These are phyloP conservation scores for Formicarius rufipectus DNA, from an alignment of 2,113 vertebrate genomes.

Conservation along the genomic window DNA sequence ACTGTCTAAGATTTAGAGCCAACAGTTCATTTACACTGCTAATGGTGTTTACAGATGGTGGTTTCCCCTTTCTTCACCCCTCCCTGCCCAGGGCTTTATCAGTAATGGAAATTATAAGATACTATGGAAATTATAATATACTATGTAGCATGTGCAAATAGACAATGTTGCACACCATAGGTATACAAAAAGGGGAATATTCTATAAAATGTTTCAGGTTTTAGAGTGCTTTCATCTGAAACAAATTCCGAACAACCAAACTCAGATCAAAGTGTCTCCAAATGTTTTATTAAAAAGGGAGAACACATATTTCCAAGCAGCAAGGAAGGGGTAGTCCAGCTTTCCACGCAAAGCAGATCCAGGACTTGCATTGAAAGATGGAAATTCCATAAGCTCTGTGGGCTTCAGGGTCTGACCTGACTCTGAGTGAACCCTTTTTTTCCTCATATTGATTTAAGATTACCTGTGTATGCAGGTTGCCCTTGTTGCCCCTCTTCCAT, in stretches of 20 bases:
- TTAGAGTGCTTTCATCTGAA: background rate
- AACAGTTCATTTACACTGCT: background rate
- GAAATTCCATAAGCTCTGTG: background rate
- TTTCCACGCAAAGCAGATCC: background rate
- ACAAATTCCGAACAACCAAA: background rate
- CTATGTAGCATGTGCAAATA: background rate
- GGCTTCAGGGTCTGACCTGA: background rate
- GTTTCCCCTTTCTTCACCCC: background rate
- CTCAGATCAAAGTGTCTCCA: background rate
- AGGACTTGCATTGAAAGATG: background rate
- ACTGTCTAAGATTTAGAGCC: background rate
- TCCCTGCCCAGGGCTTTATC: background rate
- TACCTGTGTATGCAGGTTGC: background rate
- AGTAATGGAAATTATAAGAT: background rate
- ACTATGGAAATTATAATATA: background rate
- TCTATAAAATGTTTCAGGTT: background rate
- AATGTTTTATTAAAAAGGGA: background rate
- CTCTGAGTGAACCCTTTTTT: background rate
- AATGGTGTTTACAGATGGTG: background rate
- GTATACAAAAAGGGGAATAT: background rate
- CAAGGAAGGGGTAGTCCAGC: background rate
- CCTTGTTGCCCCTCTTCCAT: background rate
- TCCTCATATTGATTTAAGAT: background rate
- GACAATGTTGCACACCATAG: background rate
- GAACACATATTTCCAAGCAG: accelerated